These are phyloP conservation scores for Mastomys natalensis DNA, from an alignment of 2,113 vertebrate species.

Conservation along the genomic window DNA sequence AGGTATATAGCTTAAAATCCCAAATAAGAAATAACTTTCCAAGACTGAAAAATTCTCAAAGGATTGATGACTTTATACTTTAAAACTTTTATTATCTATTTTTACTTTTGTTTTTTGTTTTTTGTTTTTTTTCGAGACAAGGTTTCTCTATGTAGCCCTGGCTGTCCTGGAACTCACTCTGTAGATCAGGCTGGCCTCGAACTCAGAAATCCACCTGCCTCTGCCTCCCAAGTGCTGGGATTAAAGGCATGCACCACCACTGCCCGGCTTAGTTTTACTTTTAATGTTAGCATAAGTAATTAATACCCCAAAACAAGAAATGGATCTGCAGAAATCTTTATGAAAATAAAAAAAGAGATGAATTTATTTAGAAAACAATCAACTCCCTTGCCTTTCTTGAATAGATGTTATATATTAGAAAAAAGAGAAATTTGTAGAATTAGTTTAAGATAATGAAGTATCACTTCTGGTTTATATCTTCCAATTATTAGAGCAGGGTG, in stretches of 20 bases:
- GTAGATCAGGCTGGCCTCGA: no score
- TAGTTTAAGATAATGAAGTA: background rate
- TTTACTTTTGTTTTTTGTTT: no score
- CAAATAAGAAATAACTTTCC: background rate
- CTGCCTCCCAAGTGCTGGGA: no score
- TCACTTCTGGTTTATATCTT: no score
- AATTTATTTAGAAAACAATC: background rate
- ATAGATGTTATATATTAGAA: no score
- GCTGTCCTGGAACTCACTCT: no score
- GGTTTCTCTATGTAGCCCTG: no score
- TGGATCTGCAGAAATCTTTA: background rate
- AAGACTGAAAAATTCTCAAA: background rate
- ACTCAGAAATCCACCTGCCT: no score
- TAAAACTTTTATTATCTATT: background rate
- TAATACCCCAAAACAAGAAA: background rate
- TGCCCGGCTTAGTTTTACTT: no score
- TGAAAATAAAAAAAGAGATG: no score
- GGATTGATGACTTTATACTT: background rate
- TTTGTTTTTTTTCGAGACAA: no score
- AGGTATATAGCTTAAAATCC: background rate
- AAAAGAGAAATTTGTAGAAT: background rate
- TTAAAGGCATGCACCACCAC: no score
- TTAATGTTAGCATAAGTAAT: background rate
- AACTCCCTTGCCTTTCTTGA: accelerated
- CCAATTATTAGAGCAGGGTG: background rate